phyloP scores from a whole-genome alignment of 2,113 vertebrate species.

The Gymnocephalus cernua region DNA sequence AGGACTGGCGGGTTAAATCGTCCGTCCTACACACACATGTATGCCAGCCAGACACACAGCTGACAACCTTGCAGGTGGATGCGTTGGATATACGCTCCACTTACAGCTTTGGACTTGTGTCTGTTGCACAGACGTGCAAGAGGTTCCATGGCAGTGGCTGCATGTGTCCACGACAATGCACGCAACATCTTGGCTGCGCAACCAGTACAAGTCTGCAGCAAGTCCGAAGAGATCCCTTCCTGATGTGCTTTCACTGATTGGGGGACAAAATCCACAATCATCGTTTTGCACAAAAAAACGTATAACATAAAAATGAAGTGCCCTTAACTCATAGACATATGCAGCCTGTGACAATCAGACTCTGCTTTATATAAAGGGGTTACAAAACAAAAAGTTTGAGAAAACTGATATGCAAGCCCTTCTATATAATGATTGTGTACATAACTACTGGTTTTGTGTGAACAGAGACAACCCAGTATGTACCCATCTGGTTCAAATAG shows the following conservation, averaged over 20 bases:
- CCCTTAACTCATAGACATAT: background rate
- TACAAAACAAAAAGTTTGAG: background rate
- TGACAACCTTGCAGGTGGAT: too few species aligned
- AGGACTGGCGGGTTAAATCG: too few species aligned
- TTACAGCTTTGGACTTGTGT: too few species aligned
- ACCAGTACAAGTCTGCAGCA: too few species aligned
- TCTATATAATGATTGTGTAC: background rate
- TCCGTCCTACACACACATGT: too few species aligned
- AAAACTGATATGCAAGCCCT: background rate
- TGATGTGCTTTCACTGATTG: background rate
- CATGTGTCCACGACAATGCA: too few species aligned
- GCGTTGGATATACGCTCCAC: too few species aligned
- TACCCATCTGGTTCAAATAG: background rate
- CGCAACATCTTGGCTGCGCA: too few species aligned
- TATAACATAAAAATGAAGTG: background rate
- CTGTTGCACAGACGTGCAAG: too few species aligned
- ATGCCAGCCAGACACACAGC: too few species aligned
- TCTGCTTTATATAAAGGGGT: background rate
- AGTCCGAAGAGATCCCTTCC: background rate
- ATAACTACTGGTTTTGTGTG: background rate
- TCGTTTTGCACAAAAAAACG: background rate
- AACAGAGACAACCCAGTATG: background rate
- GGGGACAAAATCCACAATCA: background rate
- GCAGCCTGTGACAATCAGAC: background rate
- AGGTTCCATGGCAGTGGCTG: too few species aligned